phyloP scores from a whole-genome alignment of 2,888 invertebrate genomes.

The Suillia variegata region DNA sequence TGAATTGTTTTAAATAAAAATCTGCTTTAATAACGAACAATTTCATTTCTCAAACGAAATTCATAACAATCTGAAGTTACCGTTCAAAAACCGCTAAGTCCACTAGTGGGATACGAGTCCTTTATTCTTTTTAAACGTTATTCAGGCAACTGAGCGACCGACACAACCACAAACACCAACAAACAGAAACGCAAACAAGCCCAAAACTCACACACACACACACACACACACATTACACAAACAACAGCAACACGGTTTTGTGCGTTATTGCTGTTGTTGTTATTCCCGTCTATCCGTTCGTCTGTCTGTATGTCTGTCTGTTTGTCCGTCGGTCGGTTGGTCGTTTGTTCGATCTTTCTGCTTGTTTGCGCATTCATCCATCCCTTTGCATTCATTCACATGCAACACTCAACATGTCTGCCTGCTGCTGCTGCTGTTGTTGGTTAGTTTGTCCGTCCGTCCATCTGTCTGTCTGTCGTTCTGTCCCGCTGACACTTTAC shows the following conservation, averaged over 20 bases:
- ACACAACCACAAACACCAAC: too few species aligned
- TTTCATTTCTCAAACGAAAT: too few species aligned
- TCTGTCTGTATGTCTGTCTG: too few species aligned
- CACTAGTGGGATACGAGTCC: too few species aligned
- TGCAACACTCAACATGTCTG: slow-evolving; percentile 5
- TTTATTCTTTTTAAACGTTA: too few species aligned
- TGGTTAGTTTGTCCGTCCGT: background rate
- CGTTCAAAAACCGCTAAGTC: too few species aligned
- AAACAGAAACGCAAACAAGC: too few species aligned
- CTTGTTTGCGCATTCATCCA: background rate
- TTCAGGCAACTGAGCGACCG: too few species aligned
- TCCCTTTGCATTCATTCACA: slow-evolving; percentile 1
- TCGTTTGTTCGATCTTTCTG: background rate
- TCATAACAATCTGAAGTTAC: too few species aligned
- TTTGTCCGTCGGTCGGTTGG: too few species aligned
- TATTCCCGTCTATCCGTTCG: background rate
- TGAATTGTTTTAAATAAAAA: too few species aligned
- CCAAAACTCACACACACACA: background rate
- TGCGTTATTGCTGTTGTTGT: background rate
- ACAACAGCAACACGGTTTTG: background rate
- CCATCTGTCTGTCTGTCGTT: background rate
- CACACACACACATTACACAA: background rate
- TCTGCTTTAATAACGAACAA: too few species aligned
- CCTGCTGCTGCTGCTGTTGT: slow-evolving; percentile 1
- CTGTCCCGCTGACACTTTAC: background rate